Conservation (phyloP, 2,797 vertebrate species). For the Acomys russatus region DNA sequence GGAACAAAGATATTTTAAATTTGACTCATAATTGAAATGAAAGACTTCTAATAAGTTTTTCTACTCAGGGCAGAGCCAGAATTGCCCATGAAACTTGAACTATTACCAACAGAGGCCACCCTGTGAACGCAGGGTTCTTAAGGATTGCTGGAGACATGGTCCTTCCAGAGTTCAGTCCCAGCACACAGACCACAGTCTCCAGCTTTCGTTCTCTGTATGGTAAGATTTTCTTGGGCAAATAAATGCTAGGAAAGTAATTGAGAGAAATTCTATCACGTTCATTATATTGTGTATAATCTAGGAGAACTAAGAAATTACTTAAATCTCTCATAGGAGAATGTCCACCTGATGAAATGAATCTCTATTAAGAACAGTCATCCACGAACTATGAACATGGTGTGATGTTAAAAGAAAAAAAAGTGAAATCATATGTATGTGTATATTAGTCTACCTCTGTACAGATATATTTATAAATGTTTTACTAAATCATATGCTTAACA, state of each 20-base stretch:
- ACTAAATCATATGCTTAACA: conserved; percentile 38
- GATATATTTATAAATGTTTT: conserved; percentile 58
- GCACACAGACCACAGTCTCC: not conserved
- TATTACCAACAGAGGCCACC: not conserved
- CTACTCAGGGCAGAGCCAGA: not conserved
- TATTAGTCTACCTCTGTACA: not conserved
- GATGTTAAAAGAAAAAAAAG: conserved; percentile 1
- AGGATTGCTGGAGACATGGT: not conserved
- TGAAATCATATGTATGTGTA: not conserved
- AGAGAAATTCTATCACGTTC: not conserved
- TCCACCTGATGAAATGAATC: not conserved
- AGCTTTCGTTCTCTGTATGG: conserved; percentile 12
- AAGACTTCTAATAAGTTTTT: conserved; percentile 1
- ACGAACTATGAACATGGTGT: conserved; percentile 6
- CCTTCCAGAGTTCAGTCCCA: not conserved
- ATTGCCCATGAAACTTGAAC: not conserved
- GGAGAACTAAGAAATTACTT: conserved; percentile 47
- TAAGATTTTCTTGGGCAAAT: conserved; percentile 14
- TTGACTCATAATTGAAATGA: conserved; percentile 49
- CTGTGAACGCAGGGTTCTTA: not conserved
- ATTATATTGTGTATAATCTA: not conserved
- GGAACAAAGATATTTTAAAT: conserved; percentile 52
- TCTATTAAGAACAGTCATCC: not conserved
- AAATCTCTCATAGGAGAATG: not conserved
- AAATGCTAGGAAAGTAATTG: conserved; percentile 48